Evolutionary conservation across 2,113 vertebrate genomes (phyloP).

Genomic region (Hemiprocne comata): DNA sequence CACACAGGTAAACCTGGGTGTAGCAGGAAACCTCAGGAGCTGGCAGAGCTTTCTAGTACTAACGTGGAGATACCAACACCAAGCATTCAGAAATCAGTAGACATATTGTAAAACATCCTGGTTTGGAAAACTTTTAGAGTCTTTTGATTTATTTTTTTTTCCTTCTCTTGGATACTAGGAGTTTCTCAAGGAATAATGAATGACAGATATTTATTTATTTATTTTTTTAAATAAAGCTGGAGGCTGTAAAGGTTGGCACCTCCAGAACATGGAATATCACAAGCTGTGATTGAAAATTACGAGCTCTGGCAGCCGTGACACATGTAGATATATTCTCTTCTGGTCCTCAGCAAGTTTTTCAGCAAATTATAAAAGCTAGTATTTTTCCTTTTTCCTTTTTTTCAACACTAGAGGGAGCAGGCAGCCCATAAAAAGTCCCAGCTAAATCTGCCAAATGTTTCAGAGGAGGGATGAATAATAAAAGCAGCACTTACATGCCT

Average conservation of each 20-base stretch:
- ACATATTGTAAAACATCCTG: not conserved
- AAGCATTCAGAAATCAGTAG: not conserved
- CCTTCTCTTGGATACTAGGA: not conserved
- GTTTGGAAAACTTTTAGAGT: not conserved
- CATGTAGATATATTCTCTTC: rapidly evolving
- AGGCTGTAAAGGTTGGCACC: not conserved
- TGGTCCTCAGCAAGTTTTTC: not conserved
- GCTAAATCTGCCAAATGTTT: not conserved
- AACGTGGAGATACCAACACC: not conserved
- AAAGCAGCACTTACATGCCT: not conserved
- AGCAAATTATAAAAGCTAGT: not conserved
- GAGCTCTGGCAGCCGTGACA: rapidly evolving
- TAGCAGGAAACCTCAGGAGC: not conserved
- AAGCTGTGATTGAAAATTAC: not conserved
- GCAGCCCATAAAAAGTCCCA: not conserved
- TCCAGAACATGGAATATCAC: not conserved
- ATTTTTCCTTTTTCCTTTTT: not conserved
- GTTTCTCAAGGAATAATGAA: not conserved
- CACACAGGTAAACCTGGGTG: not conserved
- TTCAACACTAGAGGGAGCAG: slow-evolving; percentile 48
- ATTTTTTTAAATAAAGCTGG: not conserved
- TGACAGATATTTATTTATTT: not conserved
- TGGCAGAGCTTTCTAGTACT: not conserved
- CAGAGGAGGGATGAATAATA: not conserved
- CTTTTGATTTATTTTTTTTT: not conserved